Evolutionary conservation across 2,888 invertebrate species (phyloP).

Genomic region (Aphidoletes aphidimyza): DNA sequence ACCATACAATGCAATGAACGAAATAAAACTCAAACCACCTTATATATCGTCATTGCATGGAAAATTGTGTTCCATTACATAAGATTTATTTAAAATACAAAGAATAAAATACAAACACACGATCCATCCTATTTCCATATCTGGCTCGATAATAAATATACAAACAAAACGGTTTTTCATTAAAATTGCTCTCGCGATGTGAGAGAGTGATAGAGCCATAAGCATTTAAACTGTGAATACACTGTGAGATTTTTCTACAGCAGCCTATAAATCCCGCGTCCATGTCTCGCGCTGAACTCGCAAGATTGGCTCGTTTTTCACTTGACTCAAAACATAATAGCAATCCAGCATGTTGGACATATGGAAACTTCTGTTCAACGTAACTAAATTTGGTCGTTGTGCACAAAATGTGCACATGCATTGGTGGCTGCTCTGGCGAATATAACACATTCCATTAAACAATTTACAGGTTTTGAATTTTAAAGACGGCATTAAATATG

Average conservation of each 20-base stretch:
- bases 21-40: not conserved
- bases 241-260: too few species aligned
- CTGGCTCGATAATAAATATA: conserved; percentile 11
- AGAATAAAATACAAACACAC: conserved; percentile 39
- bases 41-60: not conserved
- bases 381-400: conserved; percentile 35
- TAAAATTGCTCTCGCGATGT: not conserved
- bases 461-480: conserved; percentile 48
- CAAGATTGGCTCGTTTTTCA: too few species aligned
- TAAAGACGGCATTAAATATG: conserved; percentile 37
- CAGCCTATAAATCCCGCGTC: too few species aligned
- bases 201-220: too few species aligned
- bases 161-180: not conserved
- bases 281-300: too few species aligned
- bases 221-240: too few species aligned
- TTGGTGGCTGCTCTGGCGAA: not conserved
- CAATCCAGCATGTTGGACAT: conserved; percentile 40
- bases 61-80: not conserved
- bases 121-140: conserved; percentile 42
- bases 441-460: conserved; percentile 3
- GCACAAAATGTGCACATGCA: not conserved
- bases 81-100: conserved; percentile 47
- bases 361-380: conserved; percentile 12
- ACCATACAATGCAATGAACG: not conserved
- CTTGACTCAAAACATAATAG: too few species aligned